Evolutionary conservation across 92 coral and sea anemone genomes (phyloP), one percentile per base, ranked within the genome.

Genomic region (Porites divaricata): DNA sequence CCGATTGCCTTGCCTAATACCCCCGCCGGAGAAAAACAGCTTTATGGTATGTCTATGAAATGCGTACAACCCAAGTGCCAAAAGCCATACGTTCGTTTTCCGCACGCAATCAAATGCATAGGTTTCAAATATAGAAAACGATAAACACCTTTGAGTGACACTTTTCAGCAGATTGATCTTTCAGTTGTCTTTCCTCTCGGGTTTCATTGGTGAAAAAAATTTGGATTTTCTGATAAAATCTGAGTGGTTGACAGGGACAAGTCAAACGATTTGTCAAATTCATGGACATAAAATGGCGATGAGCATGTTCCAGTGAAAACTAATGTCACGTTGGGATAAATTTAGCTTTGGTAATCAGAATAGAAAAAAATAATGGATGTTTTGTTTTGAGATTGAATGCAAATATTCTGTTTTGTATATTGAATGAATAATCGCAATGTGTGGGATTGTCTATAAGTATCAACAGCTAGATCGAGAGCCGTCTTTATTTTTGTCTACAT

Each of bases 121-220:
- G 59, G 51, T 79, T 79, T 20, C 10, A 74, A 69, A 68, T 41
- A 67, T 50, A 56, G 67, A 69, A 80, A 53, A 76, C 49, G 57
- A 80, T 80, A 54, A 68, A 68, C 76, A 80, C 76, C 76, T 28
- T 2, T 56, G 28, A 68, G 76, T 28, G 85, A 69, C 85, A 80
- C 64, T 20, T 68, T 80, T 79, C 84, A 57, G 28, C 49, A 69
- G 15, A 80, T 16, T 54, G 85, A 56, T 19, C 85, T 67, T 4
- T 28, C 59, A 80, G 13, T 8, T 69, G 67, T 68, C 28, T 15
- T 24, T 35, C 57, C 22, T 80, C 85, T 56, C 54, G 69, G 77
- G 67, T 80, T 67, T 80, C 67, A 35, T 35, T n/a, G 35, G 26
- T 56, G 68, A 56, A 28, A 69, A 5, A 49, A 19, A 75, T 24